These are phyloP conservation scores for Rhinogobio ventralis DNA, from an alignment of 2,797 vertebrate genomes.

Conservation along the genomic window DNA sequence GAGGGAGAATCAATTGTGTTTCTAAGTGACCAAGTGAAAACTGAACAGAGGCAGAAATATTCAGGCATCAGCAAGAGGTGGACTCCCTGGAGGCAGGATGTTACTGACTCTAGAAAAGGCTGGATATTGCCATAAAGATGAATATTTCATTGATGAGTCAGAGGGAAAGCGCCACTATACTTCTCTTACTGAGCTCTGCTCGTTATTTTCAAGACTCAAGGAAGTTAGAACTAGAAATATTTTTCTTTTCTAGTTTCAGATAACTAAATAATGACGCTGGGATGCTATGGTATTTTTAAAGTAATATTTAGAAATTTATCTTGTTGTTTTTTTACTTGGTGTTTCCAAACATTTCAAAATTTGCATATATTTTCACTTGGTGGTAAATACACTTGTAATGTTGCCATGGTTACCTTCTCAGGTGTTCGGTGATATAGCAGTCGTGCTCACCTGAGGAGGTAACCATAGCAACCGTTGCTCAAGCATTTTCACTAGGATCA, in stretches of 20 bases:
- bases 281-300: background rate
- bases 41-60: slow-evolving; percentile 40
- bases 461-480: background rate
- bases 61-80: slow-evolving; percentile 40
- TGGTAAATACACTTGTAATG: background rate
- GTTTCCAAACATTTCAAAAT: background rate
- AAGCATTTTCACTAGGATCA: background rate
- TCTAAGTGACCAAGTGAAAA: slow-evolving; percentile 28
- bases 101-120: slow-evolving; percentile 43
- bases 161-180: slow-evolving; percentile 1
- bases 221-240: background rate
- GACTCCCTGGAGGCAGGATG: slow-evolving; percentile 35
- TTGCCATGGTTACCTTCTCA: slow-evolving; percentile 14
- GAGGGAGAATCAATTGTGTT: slow-evolving; percentile 34
- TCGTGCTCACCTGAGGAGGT: background rate
- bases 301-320: background rate
- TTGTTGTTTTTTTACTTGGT: background rate
- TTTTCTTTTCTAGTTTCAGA: background rate
- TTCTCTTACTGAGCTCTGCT: slow-evolving; percentile 1
- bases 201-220: slow-evolving; percentile 7
- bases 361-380: background rate
- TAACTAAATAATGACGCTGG: background rate
- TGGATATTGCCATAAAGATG: slow-evolving; percentile 51
- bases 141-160: slow-evolving; percentile 55
- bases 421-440: background rate